Conservation (phyloP, 1,140 invertebrate genomes). For the Wiebesia pumilae region DNA sequence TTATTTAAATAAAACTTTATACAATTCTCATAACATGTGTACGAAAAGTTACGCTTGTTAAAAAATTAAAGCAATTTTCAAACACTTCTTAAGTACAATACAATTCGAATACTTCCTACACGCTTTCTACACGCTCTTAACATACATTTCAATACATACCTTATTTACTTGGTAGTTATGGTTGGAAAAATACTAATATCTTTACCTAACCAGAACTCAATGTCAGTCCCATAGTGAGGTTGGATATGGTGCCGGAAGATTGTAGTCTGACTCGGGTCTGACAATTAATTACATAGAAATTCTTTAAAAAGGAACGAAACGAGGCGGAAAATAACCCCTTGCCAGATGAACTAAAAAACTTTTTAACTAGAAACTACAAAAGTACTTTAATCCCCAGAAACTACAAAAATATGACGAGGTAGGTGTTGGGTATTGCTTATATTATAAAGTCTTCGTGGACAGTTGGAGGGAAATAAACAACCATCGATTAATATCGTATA, state of each 20-base stretch:
- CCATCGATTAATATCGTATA: not conserved
- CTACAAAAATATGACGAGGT: no score
- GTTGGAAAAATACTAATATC: not conserved
- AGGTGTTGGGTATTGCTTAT: not conserved
- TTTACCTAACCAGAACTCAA: not conserved
- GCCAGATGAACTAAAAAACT: not conserved
- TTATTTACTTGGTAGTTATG: not conserved
- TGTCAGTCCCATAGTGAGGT: not conserved
- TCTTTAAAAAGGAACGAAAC: not conserved
- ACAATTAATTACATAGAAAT: slow-evolving; percentile 15
- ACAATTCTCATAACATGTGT: not conserved
- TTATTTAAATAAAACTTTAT: not conserved
- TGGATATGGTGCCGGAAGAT: not conserved
- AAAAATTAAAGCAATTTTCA: not conserved
- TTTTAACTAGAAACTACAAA: not conserved
- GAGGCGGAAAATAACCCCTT: not conserved
- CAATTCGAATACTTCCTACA: not conserved
- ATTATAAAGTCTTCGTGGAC: not conserved
- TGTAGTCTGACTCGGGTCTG: not conserved
- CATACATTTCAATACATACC: not conserved
- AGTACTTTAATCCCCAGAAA: not conserved
- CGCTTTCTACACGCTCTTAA: slow-evolving; percentile 1
- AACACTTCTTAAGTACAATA: not conserved
- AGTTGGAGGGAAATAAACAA: not conserved
- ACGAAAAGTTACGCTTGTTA: not conserved